Conservation (phyloP, 2,888 invertebrate species). For the Drosophila fungiperda region DNA sequence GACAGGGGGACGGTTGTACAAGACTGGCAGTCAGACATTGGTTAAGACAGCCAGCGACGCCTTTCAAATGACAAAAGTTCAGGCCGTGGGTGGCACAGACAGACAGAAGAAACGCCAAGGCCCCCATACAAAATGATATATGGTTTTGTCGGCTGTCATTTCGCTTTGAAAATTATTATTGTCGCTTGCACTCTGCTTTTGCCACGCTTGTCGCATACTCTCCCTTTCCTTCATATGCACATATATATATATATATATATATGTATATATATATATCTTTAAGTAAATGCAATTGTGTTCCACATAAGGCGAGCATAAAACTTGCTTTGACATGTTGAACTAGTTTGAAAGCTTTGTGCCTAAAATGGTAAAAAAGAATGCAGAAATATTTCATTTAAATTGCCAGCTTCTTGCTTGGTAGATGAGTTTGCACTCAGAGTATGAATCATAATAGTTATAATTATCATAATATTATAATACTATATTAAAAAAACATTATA, state of each 20-base stretch:
- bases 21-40: conserved; percentile 55
- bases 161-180: conserved; percentile 76
- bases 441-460: no score
- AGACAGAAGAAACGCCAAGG: conserved; percentile 58
- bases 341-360: neutral
- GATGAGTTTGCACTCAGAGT: neutral
- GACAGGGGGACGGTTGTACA: neutral
- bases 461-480: neutral
- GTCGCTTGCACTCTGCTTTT: conserved; percentile 57
- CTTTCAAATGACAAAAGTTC: conserved; percentile 81
- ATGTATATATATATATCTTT: neutral
- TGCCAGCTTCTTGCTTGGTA: neutral
- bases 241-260: neutral
- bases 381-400: conserved; percentile 1
- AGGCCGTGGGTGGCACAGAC: conserved; percentile 77
- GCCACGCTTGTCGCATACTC: conserved; percentile 35
- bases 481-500: neutral
- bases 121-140: conserved; percentile 76
- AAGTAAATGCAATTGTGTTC: conserved; percentile 5
- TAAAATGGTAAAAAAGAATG: neutral
- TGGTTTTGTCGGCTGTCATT: conserved; percentile 84
- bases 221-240: neutral
- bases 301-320: conserved; percentile 5
- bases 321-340: conserved; percentile 1
- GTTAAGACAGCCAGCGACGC: conserved; percentile 73